These are phyloP conservation scores for Lepus americanus DNA, from an alignment of 2,113 vertebrate species.

Conservation along the genomic window DNA sequence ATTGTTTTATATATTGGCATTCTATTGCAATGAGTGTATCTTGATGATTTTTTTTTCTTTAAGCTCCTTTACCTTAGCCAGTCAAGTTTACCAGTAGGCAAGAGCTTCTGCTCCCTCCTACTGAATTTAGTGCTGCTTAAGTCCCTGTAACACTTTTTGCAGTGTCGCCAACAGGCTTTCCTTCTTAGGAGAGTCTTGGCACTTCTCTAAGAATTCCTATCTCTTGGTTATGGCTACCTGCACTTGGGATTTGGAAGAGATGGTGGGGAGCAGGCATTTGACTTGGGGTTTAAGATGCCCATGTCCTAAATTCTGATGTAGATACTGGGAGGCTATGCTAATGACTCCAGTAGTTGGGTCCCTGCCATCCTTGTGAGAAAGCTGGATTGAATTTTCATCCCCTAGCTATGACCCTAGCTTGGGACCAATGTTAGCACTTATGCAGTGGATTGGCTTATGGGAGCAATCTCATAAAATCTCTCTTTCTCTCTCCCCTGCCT, in stretches of 20 bases:
- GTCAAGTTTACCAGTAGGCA: neutral
- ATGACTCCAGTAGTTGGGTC: no score
- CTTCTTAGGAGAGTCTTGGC: neutral
- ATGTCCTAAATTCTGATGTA: no score
- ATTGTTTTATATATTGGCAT: neutral
- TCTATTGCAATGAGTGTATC: neutral
- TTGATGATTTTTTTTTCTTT: neutral
- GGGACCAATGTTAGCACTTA: no score
- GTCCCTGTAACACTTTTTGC: neutral
- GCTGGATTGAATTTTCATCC: no score
- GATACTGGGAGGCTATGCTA: no score
- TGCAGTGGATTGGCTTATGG: no score
- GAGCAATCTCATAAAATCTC: no score
- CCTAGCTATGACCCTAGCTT: no score
- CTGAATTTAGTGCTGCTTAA: neutral
- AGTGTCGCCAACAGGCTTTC: neutral
- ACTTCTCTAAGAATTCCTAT: slow-evolving; percentile 15
- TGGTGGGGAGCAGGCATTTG: neutral
- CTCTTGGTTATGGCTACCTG: neutral
- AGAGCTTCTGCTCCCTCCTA: neutral
- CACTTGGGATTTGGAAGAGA: neutral
- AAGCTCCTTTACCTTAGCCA: neutral
- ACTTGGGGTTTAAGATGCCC: no score
- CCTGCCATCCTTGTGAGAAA: no score
- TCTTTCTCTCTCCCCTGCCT: no score